phyloP scores from a whole-genome alignment of 2,113 vertebrate genomes.

The Scolopax mira region DNA sequence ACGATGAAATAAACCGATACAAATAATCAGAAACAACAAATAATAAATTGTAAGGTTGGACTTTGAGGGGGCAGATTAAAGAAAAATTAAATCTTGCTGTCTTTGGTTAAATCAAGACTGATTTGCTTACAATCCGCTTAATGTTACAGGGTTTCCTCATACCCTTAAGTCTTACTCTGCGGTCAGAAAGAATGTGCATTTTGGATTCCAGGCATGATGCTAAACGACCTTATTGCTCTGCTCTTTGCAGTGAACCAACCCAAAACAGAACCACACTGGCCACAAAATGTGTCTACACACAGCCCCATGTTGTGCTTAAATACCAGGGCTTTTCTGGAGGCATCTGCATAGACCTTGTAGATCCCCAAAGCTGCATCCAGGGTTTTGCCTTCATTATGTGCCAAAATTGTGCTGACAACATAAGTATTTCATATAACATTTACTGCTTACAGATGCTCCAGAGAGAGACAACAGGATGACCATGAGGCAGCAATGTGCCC shows the following conservation, averaged over 20 bases:
- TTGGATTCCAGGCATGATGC: not conserved
- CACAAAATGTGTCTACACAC: not conserved
- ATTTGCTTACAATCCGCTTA: not conserved
- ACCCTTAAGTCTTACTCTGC: not conserved
- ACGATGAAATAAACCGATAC: not conserved
- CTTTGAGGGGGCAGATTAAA: not conserved
- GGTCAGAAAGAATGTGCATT: not conserved
- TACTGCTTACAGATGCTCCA: not conserved
- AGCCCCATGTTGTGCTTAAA: not conserved
- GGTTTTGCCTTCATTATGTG: not conserved
- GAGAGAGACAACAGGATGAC: not conserved
- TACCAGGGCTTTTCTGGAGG: not conserved
- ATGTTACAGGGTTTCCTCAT: not conserved
- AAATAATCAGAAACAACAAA: not conserved
- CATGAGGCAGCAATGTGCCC: no score
- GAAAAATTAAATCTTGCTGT: not conserved
- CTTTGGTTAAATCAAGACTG: not conserved
- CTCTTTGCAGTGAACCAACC: not conserved
- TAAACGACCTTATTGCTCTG: not conserved
- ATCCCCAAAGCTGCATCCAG: not conserved
- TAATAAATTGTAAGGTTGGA: not conserved
- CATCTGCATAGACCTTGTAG: not conserved
- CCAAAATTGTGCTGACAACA: not conserved
- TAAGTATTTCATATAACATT: not conserved
- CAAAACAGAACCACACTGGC: not conserved